These are phyloP conservation scores for Aphodius sticticus DNA, from an alignment of 2,888 invertebrate genomes.

Conservation along the genomic window DNA sequence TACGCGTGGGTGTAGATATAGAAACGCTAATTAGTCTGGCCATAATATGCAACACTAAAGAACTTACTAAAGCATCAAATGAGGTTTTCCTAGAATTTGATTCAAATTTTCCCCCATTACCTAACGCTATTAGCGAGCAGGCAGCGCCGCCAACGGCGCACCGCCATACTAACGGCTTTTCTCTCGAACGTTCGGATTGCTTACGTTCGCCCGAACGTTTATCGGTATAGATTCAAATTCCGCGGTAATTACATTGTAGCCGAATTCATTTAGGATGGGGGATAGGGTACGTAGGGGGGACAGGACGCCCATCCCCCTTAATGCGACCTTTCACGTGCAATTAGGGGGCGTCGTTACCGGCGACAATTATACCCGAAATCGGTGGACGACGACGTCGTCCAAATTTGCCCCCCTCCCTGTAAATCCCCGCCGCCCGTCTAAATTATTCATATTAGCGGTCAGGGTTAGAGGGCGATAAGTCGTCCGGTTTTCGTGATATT, in stretches of 20 bases:
- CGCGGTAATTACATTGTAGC: slow-evolving; percentile 58
- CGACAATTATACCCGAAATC: slow-evolving; percentile 52
- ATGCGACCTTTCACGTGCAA: slow-evolving; percentile 58
- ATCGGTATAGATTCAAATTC: slow-evolving; percentile 52
- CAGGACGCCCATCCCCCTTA: slow-evolving; percentile 45
- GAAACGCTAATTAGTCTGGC: too few species aligned
- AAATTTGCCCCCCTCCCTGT: slow-evolving; percentile 5
- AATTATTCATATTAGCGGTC: slow-evolving; percentile 25
- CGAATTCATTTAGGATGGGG: slow-evolving; percentile 48
- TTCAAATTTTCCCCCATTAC: slow-evolving; percentile 4
- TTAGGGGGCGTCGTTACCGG: slow-evolving; percentile 55
- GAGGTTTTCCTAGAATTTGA: neutral
- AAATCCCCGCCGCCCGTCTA: slow-evolving; percentile 15
- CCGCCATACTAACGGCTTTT: neutral
- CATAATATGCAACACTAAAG: too few species aligned
- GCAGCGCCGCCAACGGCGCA: neutral
- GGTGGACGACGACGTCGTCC: neutral
- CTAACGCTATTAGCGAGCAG: slow-evolving; percentile 15
- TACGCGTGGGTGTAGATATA: too few species aligned
- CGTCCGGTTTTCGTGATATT: neutral
- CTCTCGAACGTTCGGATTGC: slow-evolving; percentile 22
- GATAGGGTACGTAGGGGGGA: slow-evolving; percentile 10
- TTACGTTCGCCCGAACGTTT: slow-evolving; percentile 29
- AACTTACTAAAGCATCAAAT: neutral
- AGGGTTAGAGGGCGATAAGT: slow-evolving; percentile 5